Base-by-base conservation (phyloP, 2,113 vertebrate species). In the Dissostichus mawsoni region DNA sequence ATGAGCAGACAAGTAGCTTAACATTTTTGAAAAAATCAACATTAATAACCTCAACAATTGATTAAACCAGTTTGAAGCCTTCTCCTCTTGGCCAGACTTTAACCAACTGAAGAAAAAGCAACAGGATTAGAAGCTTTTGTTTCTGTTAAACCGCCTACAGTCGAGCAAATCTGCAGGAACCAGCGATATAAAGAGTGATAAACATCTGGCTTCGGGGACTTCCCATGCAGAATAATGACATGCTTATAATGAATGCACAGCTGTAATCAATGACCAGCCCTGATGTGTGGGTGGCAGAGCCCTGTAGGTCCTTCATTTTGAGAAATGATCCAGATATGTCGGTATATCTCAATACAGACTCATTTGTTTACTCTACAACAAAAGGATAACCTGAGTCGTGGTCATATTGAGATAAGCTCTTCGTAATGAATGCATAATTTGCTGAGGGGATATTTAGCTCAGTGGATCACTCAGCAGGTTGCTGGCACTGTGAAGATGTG, bases 221-320 rank as follows among this genome's bases (percentile, higher is more conserved):
- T 50, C 33, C 76, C 52, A 56, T 82, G 68, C 79, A 33, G 62
- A 44, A 68, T 63, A 57, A 83, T 81, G 86, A 76, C 82, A 65
- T 69, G 69, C 75, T 50, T 56, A 63, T 89, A 85, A 90, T 81
- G 65, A 81, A 88, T 74, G 89, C 48, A 69, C 65, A 59, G 0
- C 74, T 73, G 80, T 83, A 82, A 91, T 89, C 87, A 87, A 85
- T 91, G 87, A 64, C 56, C 69, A 53, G 72, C 33, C 57, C 51
- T 61, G 13, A 44, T 45, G 69, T 67, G 83, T 83, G 78, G 62
- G 83, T 66, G 16, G 72, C 33, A 7, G 20, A 68, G 69, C 80
- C 85, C 84, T 25, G 59, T 57, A 50, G 87, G 62, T 47, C 36
- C 16, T 4, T 14, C n/a, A 2, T 58, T 18, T 25, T 85, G 85